Conservation (phyloP, 2,888 invertebrate species). For the Hemicrepidius hirtus region DNA sequence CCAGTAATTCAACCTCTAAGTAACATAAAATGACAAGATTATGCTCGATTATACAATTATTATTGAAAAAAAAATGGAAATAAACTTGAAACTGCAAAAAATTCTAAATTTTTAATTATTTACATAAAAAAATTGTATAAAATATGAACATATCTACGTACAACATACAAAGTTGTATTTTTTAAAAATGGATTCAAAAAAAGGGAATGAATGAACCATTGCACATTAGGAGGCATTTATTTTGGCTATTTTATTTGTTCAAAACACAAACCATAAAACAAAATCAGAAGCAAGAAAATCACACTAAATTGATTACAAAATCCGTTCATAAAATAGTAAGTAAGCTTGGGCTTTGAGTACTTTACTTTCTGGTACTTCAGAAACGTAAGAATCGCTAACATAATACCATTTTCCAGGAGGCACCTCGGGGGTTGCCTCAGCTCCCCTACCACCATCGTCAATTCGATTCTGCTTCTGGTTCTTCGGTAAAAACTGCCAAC, state of each 20-base stretch:
- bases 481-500: slow-evolving; percentile 83
- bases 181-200: not conserved
- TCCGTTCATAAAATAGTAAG: slow-evolving; percentile 96
- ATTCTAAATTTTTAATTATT: not conserved
- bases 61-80: not conserved
- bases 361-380: slow-evolving; percentile 84
- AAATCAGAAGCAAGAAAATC: not conserved
- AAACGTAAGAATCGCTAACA: slow-evolving; percentile 92
- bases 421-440: slow-evolving; percentile 70
- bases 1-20: not conserved
- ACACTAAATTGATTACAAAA: slow-evolving; percentile 76
- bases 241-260: slow-evolving; percentile 7
- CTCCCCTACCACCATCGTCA: slow-evolving; percentile 71
- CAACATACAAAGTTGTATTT: slow-evolving; percentile 15
- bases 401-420: slow-evolving; percentile 93
- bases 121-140: slow-evolving; percentile 19
- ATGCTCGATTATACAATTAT: not conserved
- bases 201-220: slow-evolving; percentile 2
- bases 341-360: slow-evolving; percentile 94
- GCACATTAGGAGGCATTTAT: slow-evolving; percentile 2
- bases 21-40: slow-evolving; percentile 7
- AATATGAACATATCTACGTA: slow-evolving; percentile 18
- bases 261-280: slow-evolving; percentile 2
- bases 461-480: slow-evolving; percentile 65
- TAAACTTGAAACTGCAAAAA: not conserved